These are phyloP conservation scores for Hydrozoanthus tunicans DNA, from an alignment of 64 coral and sea anemone species.

Conservation along the genomic window DNA sequence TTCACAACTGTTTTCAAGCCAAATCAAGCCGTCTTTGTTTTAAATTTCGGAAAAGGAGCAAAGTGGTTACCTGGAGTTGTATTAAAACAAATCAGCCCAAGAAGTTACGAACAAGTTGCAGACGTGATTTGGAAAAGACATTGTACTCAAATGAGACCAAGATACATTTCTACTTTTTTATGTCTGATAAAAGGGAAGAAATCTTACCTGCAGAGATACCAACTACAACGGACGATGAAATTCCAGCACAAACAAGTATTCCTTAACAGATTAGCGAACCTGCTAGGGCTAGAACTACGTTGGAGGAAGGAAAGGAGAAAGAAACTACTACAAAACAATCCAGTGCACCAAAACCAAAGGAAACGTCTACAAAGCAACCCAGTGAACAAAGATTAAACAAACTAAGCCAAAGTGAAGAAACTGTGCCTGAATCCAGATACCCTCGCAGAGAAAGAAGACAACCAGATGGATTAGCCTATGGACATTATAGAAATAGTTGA, in stretches of 20 bases:
- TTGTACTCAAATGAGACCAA: conserved; percentile 15
- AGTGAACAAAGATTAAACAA: background rate
- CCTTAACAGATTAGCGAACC: conserved; percentile 5
- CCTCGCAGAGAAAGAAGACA: background rate
- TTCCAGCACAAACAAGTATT: conserved; percentile 18
- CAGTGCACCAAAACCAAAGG: background rate
- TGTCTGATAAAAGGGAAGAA: conserved; percentile 16
- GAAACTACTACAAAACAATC: background rate
- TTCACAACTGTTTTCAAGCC: conserved; percentile 10
- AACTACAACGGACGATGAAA: conserved; percentile 2
- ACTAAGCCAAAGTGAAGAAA: background rate
- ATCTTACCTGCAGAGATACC: background rate
- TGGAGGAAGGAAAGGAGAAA: conserved; percentile 3
- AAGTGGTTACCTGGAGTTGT: conserved; percentile 37
- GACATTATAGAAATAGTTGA: background rate
- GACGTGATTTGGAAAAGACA: conserved; percentile 17
- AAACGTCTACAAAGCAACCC: background rate
- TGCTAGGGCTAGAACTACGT: background rate
- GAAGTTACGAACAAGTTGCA: background rate
- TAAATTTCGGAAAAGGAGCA: conserved; percentile 32
- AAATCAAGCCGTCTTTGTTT: conserved; percentile 5
- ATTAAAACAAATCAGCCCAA: conserved; percentile 12
- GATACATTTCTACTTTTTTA: conserved; percentile 1
- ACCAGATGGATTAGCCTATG: background rate
- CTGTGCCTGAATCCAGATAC: background rate